Evolutionary conservation across 2,888 invertebrate genomes (phyloP).

Genomic region (Cerastis leucographa): DNA sequence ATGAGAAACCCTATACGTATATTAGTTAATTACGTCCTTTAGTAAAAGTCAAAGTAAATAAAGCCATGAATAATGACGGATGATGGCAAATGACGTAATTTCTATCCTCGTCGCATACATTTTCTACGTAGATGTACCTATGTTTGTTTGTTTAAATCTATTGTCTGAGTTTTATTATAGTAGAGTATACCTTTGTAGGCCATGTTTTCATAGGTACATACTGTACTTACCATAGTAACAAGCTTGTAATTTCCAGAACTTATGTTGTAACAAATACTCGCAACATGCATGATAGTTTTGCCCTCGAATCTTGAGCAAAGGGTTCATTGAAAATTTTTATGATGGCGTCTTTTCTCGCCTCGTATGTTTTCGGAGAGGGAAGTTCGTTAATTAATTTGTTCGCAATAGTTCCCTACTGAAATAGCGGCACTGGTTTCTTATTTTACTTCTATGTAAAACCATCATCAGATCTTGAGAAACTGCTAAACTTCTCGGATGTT

Average conservation of each 20-base stretch:
- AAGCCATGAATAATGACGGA: conserved; percentile 27
- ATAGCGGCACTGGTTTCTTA: background rate
- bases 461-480: background rate
- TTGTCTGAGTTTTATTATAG: conserved; percentile 51
- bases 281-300: conserved; percentile 3
- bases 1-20: background rate
- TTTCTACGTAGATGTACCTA: conserved; percentile 10
- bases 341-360: background rate
- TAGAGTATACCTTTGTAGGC: conserved; percentile 18
- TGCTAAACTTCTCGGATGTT: background rate
- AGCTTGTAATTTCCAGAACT: conserved; percentile 24
- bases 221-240: conserved; percentile 6
- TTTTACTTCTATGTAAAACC: background rate
- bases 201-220: conserved; percentile 21
- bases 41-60: conserved; percentile 15
- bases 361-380: background rate
- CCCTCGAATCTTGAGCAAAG: background rate
- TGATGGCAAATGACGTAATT: conserved; percentile 54
- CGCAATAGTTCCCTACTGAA: background rate
- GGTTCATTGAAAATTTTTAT: conserved; percentile 9
- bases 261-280: conserved; percentile 16
- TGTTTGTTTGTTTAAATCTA: conserved; percentile 50
- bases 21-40: conserved; percentile 2
- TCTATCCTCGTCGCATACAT: conserved; percentile 28
- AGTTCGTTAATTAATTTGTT: background rate